Percentiles rank a stretch among this genome's conserved stretches.
These are phyloP conservation scores for Flexamia atlantica DNA, from an alignment of 2,888 invertebrate species.

Conservation along the genomic window DNA sequence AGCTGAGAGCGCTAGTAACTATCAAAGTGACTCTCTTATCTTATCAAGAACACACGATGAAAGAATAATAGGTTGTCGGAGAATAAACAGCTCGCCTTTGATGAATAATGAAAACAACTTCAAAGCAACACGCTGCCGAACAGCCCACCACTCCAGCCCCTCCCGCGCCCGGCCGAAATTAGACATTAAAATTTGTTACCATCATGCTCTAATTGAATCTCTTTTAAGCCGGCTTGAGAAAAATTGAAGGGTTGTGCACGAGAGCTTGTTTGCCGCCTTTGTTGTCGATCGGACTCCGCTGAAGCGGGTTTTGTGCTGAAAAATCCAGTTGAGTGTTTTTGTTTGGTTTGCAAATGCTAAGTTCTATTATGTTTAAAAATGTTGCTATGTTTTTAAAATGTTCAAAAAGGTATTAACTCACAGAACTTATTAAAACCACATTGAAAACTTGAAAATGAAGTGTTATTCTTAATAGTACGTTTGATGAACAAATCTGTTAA, in stretches of 20 bases:
- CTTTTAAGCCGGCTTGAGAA: conserved; percentile 54
- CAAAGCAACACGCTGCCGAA: conserved; percentile 39
- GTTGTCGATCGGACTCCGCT: not conserved
- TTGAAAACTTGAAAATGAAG: too few species aligned
- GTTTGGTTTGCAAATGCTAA: not conserved
- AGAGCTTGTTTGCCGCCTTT: conserved; percentile 26
- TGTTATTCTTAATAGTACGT: too few species aligned
- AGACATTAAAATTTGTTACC: conserved; percentile 59
- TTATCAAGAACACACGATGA: conserved; percentile 58
- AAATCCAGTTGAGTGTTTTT: not conserved
- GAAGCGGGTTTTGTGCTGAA: not conserved
- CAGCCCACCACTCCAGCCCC: conserved; percentile 19
- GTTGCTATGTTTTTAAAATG: not conserved
- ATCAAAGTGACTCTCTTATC: conserved; percentile 54
- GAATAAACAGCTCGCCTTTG: conserved; percentile 57
- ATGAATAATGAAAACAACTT: conserved; percentile 58
- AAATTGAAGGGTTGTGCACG: conserved; percentile 54
- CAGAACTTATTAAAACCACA: too few species aligned
- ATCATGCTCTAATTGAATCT: conserved; percentile 55
- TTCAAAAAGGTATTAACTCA: too few species aligned
- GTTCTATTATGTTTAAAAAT: not conserved
- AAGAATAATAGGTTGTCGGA: conserved; percentile 55
- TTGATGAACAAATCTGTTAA: too few species aligned
- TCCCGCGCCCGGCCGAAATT: conserved; percentile 30
- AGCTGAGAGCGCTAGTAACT: conserved; percentile 23